Evolutionary conservation across 2,797 vertebrate species (phyloP).

Genomic region (Falco rusticolus): DNA sequence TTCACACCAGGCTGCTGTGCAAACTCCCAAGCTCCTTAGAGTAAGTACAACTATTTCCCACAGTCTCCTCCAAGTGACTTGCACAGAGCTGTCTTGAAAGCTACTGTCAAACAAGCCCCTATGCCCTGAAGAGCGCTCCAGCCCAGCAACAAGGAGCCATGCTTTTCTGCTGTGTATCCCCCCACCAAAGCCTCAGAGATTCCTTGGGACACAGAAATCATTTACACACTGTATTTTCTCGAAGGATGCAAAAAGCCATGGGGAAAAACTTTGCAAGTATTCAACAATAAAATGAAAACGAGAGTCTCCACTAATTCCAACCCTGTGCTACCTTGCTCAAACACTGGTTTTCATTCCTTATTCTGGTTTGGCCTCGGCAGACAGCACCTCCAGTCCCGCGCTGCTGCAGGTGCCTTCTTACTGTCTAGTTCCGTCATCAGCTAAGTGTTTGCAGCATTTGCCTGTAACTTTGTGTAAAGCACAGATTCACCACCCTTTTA

Average conservation of each 20-base stretch:
- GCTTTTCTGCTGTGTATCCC: rapidly evolving
- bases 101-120: not conserved
- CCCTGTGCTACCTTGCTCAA: not conserved
- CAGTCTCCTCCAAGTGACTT: not conserved
- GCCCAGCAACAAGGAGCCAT: rapidly evolving
- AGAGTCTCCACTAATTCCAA: not conserved
- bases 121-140: rapidly evolving
- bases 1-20: not conserved
- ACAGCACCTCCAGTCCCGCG: not conserved
- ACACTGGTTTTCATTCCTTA: not conserved
- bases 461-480: no score
- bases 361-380: not conserved
- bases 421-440: rapidly evolving
- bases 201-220: not conserved
- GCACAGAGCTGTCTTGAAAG: not conserved
- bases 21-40: not conserved
- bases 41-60: not conserved
- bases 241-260: not conserved
- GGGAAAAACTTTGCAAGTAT: rapidly evolving
- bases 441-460: not conserved
- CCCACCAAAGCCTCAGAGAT: not conserved
- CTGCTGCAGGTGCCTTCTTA: not conserved
- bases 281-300: not conserved
- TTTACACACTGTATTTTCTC: not conserved
- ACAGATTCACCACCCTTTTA: not conserved